Evolutionary conservation across 2,797 vertebrate species (phyloP), one percentile per base, ranked within the genome.

Genomic region (Ambastaia sidthimunki): DNA sequence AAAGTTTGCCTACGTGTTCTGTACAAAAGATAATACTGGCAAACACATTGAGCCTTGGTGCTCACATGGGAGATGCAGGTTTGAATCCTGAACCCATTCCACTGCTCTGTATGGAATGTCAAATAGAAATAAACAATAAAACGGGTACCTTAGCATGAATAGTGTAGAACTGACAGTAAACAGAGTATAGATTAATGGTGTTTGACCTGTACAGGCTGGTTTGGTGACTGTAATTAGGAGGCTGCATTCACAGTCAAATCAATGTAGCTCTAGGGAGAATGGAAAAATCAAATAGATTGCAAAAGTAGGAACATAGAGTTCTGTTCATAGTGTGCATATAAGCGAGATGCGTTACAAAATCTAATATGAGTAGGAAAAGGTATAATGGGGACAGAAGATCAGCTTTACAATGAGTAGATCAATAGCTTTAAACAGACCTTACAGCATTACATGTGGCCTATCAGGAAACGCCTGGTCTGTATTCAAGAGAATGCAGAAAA

Each of bases 251-350:
- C 41, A 18, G 25, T 31, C 23, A 7, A 75, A 70, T 78, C 76
- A 59, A 78, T 78, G 31, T 31, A 16, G 59, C 21, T 37, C 25
- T 50, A 34, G n/a, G 76, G 55, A 59, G 10, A 7, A 77, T 34
- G 23, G 65, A 77, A 60, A 60, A 78, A 62, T 78, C 76, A 5
- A 62, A 78, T 11, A 18, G 11, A 70, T 6, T 70, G n/a, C 2
- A 47, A 69, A 21, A 54, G 60, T 66, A 54, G 15, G 28, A 28
- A 28, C 28, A 28, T 28, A 28, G 28, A 28, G 28, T 28, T 28
- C 28, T 28, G 4, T 28, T 28, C 28, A 28, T 28, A 28, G 28
- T 28, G 28, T 28, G 28, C 28, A 28, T 28, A 28, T 28, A 4
- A 28, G 28, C 23, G 7, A 54, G 16, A 54, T 19, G 13, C 5